phyloP scores from a whole-genome alignment of 2,888 invertebrate species.

The Helleia helle region DNA sequence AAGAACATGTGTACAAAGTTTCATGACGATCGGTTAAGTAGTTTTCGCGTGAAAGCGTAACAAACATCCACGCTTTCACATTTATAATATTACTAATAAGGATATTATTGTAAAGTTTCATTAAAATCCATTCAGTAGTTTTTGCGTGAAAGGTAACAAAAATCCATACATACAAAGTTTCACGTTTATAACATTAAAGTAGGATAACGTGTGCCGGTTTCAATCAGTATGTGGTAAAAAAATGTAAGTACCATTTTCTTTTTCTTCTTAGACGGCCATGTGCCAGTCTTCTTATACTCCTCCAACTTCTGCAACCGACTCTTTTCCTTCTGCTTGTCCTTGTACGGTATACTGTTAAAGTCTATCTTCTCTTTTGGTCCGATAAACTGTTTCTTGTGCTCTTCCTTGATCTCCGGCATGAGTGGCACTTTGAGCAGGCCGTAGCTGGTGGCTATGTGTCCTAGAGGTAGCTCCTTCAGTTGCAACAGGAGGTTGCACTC shows the following conservation, averaged over 20 bases:
- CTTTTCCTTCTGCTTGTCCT: conserved; percentile 84
- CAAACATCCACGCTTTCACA: no score
- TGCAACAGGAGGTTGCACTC: conserved; percentile 93
- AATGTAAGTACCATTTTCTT: conserved; percentile 59
- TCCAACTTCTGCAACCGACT: conserved; percentile 81
- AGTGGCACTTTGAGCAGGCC: conserved; percentile 92
- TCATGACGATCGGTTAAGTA: no score
- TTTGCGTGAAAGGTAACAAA: no score
- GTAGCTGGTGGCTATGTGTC: conserved; percentile 86
- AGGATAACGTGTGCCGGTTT: no score
- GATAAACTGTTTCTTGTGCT: conserved; percentile 55
- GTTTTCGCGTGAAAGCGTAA: no score
- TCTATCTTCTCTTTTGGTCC: conserved; percentile 77
- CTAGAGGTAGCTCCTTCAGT: conserved; percentile 89
- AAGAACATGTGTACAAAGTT: no score
- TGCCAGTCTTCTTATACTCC: conserved; percentile 81
- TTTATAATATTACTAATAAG: no score
- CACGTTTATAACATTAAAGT: no score
- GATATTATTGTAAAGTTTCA: no score
- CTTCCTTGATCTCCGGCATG: conserved; percentile 94
- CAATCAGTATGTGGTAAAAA: no score
- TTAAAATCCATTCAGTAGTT: no score
- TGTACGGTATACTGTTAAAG: conserved; percentile 83
- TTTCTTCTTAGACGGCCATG: conserved; percentile 79
- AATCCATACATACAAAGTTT: no score